Evolutionary conservation across 1,140 invertebrate genomes (phyloP).

Genomic region (Drosophila trapezifrons): DNA sequence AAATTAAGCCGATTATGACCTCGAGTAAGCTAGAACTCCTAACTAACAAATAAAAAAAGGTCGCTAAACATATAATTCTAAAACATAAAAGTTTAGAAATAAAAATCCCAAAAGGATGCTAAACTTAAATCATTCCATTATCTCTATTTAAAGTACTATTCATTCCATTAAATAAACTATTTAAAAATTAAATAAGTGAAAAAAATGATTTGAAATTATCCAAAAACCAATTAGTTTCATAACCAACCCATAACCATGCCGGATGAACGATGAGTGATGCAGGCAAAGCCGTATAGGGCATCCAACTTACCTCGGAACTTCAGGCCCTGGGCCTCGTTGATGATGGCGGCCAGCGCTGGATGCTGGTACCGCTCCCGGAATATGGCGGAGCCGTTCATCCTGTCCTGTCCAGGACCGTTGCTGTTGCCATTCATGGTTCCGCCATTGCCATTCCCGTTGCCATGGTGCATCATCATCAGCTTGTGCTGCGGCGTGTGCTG

Average conservation of each 20-base stretch:
- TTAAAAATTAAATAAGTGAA: not conserved
- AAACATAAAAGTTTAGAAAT: not conserved
- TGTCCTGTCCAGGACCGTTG: constrained; percentile 42
- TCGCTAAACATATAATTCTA: no score
- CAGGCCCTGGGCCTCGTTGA: constrained; percentile 79
- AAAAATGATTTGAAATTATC: not conserved
- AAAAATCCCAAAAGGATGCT: not conserved
- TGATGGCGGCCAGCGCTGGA: constrained; percentile 81
- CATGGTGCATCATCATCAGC: constrained; percentile 50
- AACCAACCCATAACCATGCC: constrained; percentile 46
- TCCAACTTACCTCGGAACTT: constrained; percentile 80
- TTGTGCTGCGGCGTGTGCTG: constrained; percentile 79
- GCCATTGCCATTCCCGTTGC: constrained; percentile 63
- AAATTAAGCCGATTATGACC: not conserved
- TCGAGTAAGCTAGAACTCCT: no score
- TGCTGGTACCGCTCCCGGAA: constrained; percentile 81
- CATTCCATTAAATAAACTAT: not conserved
- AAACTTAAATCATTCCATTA: not conserved
- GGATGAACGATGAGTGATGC: constrained; percentile 33
- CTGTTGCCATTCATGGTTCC: constrained; percentile 67
- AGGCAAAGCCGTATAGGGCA: constrained; percentile 21
- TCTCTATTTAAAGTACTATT: not conserved
- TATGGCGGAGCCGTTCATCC: constrained; percentile 74
- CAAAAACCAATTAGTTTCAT: constrained; percentile 15
- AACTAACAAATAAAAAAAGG: no score